phyloP scores from a whole-genome alignment of 2,888 invertebrate genomes.

The Toxonevra muliebris region DNA sequence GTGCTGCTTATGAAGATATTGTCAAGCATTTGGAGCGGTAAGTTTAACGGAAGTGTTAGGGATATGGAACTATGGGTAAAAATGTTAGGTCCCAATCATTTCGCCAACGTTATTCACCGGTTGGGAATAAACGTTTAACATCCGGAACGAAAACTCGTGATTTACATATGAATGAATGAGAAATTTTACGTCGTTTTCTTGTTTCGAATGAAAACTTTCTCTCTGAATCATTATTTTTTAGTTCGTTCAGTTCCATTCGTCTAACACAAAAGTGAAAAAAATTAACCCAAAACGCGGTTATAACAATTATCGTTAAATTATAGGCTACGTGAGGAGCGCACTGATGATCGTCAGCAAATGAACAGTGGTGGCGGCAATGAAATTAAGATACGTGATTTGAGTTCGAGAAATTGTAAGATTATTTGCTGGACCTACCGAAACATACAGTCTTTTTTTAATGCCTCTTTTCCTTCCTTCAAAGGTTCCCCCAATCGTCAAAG shows the following conservation, averaged over 20 bases:
- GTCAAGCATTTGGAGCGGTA: constrained; percentile 95
- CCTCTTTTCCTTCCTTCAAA: constrained; percentile 41
- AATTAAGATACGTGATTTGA: constrained; percentile 84
- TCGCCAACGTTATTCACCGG: too few species aligned
- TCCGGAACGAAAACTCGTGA: too few species aligned
- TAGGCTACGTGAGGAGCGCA: constrained; percentile 87
- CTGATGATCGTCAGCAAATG: constrained; percentile 81
- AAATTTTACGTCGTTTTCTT: too few species aligned
- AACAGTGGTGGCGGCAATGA: constrained; percentile 77
- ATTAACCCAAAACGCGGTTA: too few species aligned
- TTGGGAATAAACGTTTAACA: too few species aligned
- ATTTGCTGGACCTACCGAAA: background rate
- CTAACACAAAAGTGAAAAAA: too few species aligned
- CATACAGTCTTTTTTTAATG: constrained; percentile 9
- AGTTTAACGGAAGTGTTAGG: constrained; percentile 56
- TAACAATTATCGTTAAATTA: background rate
- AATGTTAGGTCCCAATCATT: too few species aligned
- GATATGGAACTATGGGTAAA: too few species aligned
- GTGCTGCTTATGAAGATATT: constrained; percentile 94
- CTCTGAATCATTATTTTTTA: too few species aligned
- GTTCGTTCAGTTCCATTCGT: too few species aligned
- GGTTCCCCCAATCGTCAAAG: constrained; percentile 87
- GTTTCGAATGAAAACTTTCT: too few species aligned
- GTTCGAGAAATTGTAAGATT: constrained; percentile 84
- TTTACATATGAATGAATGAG: too few species aligned